Base-by-base conservation (phyloP, 2,113 vertebrate species). In the Dipodomys stephensi region DNA sequence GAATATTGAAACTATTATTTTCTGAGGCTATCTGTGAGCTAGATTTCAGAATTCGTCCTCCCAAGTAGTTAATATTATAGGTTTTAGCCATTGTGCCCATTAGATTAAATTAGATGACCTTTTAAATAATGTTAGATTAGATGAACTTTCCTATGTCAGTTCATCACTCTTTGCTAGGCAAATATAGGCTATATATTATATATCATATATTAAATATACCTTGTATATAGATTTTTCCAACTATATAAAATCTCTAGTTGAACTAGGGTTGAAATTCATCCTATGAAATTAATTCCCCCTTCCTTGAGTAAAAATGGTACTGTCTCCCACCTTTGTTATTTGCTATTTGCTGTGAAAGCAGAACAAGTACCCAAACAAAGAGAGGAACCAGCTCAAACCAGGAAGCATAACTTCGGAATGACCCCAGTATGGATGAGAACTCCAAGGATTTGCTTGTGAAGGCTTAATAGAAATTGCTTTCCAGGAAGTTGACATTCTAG, bases 301-400 rank as follows among this genome's bases (percentile, higher is more conserved):
- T 25, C 53, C 28, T 3, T 0, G 6, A 6, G 62, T 12, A 94
- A 98, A 95, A 99, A 16, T 98, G 98, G 79, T 98, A 99, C 20
- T 96, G 97, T 0, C 73, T 99, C 89, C 98, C 98, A 89, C 10
- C 27, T 20, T 84, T 69, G 25, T 60, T 60, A 84, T 76, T 97
- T 96, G 98, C 95, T 98, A 72, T 94, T 98, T 87, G 71, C 97
- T 80, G 96, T 99, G 65, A 98, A 98, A 96, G 98, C 97, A 97
- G 98, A 95, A 87, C 84, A 98, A 8, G 96, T 92, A 13, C 44
- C 88, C 22, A 81, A 95, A 71, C 90, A 94, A 95, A 78, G 60
- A 81, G 82, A 94, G 83, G 77, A 88, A 90, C 10, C 65, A 32
- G 16, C 71, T 95, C 91, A 98, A 94, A 97, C 93, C 53, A 22